Evolutionary conservation across 64 coral and sea anemone genomes (phyloP).

Genomic region (Porites lutea): DNA sequence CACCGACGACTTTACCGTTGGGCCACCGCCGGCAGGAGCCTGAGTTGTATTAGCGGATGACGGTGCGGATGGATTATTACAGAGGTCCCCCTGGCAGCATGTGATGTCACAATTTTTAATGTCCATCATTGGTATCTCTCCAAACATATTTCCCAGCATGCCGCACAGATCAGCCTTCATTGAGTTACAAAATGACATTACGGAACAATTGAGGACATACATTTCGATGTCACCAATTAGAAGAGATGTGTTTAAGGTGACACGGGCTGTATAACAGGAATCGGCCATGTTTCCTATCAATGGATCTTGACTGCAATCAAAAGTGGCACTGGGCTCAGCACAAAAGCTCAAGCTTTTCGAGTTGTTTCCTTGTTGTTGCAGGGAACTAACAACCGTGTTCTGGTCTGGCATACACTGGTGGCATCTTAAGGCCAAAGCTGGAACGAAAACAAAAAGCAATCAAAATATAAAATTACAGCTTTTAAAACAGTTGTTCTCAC

Average conservation of each 20-base stretch:
- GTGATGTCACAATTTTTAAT: background rate
- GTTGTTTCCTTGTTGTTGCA: background rate
- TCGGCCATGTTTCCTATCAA: background rate
- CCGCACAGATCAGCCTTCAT: background rate
- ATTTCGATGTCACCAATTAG: background rate
- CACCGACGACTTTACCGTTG: background rate
- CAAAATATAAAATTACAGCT: no score
- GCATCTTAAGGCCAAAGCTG: background rate
- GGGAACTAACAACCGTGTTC: no score
- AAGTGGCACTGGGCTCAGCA: background rate
- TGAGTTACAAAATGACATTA: background rate
- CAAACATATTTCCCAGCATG: background rate
- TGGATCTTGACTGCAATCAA: constrained; percentile 11
- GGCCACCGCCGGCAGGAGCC: background rate
- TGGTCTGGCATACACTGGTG: background rate
- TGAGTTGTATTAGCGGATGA: background rate
- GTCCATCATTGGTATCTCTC: background rate
- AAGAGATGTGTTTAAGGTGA: background rate
- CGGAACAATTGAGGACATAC: background rate
- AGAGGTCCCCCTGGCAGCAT: background rate
- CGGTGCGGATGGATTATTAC: background rate
- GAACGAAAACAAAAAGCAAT: background rate
- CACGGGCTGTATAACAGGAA: background rate
- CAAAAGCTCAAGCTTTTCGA: background rate
- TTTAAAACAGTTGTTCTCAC: no score